Conservation (phyloP, 2,888 invertebrate species). For the Apamea monoglypha region DNA sequence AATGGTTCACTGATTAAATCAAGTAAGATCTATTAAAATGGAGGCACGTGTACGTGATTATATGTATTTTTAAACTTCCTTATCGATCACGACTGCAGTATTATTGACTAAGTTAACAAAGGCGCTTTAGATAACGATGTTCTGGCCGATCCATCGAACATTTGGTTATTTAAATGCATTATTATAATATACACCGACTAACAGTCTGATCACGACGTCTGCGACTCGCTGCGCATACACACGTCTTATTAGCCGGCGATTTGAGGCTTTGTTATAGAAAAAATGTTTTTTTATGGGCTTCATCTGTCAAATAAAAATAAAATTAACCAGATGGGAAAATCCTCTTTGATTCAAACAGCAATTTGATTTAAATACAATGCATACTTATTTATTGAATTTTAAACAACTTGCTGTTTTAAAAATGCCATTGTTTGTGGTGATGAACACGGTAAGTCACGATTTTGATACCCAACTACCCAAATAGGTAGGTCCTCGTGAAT, state of each 20-base stretch:
- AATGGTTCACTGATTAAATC: not conserved
- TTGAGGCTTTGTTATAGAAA: conserved; percentile 16
- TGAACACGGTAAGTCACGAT: not conserved
- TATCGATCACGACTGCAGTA: not conserved
- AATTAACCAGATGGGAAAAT: conserved; percentile 9
- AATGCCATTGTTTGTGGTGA: conserved; percentile 5
- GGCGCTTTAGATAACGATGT: conserved; percentile 15
- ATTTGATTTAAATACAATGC: conserved; percentile 15
- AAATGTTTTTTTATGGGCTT: conserved; percentile 3
- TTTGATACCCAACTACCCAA: not conserved
- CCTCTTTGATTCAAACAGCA: conserved; percentile 3
- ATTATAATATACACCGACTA: conserved; percentile 17
- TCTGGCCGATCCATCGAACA: not conserved
- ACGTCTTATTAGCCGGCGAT: conserved; percentile 12
- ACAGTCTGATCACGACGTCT: conserved; percentile 38
- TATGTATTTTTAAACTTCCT: conserved; percentile 24
- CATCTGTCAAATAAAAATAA: conserved; percentile 9
- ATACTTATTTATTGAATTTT: not conserved
- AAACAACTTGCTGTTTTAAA: conserved; percentile 1
- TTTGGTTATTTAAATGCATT: conserved; percentile 27
- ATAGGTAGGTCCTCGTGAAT: not conserved
- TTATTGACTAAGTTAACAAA: conserved; percentile 24
- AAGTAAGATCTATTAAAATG: conserved; percentile 13
- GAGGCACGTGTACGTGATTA: conserved; percentile 20
- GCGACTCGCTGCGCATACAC: conserved; percentile 22